Conservation (phyloP, 2,797 vertebrate genomes). For the Pristis pectinata region DNA sequence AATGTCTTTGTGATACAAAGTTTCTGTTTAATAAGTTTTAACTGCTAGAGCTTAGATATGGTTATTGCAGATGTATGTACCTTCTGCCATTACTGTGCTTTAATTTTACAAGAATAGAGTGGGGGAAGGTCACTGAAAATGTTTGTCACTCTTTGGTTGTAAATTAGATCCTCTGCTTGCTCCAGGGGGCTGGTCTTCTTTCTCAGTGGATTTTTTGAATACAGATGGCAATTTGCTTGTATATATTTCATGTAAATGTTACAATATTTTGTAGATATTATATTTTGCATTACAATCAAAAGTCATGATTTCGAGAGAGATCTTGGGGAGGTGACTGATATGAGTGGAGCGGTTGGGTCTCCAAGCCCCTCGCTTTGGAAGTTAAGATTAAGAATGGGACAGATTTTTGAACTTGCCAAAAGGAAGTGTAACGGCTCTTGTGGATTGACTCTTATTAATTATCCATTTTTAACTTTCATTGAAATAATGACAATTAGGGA, state of each 20-base stretch:
- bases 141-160: neutral
- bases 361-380: no score
- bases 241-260: conserved; percentile 1
- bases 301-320: neutral
- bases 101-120: neutral
- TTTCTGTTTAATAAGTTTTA: neutral
- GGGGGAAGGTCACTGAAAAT: neutral
- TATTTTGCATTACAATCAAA: neutral
- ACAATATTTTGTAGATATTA: neutral
- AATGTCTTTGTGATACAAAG: conserved; percentile 32
- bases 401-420: neutral
- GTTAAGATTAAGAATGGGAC: neutral
- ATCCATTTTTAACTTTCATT: neutral
- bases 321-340: neutral
- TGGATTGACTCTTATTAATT: neutral
- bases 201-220: neutral
- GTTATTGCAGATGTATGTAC: neutral
- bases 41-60: neutral
- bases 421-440: neutral
- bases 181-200: neutral
- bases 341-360: neutral
- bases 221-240: neutral
- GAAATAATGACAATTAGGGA: neutral
- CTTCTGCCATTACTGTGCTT: neutral
- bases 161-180: neutral